A percentile compares a stretch with the other conserved stretches of the same genome.
These are phyloP conservation scores for Pachymerium ferrugineum DNA, from an alignment of 2,888 invertebrate genomes.

Conservation along the genomic window DNA sequence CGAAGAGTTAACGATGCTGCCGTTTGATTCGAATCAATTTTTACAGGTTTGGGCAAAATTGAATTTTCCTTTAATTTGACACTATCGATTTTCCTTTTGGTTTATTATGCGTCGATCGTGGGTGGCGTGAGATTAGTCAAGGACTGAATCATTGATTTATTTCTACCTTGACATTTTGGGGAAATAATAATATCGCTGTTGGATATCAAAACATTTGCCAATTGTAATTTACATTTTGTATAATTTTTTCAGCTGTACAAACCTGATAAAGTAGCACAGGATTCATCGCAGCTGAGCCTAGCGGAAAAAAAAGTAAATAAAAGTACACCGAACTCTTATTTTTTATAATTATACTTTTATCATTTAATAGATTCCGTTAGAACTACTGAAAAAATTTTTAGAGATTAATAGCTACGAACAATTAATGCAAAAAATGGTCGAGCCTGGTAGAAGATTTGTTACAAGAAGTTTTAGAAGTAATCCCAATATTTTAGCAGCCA, in stretches of 20 bases:
- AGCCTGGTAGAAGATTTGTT: conserved; percentile 33
- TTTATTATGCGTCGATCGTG: neutral
- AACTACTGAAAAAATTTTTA: conserved; percentile 31
- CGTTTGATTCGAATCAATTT: neutral
- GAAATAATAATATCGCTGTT: too few species aligned
- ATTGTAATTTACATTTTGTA: too few species aligned
- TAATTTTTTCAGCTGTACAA: neutral
- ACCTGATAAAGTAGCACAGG: neutral
- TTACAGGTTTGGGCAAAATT: neutral
- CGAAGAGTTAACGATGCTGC: neutral
- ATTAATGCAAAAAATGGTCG: conserved; percentile 34
- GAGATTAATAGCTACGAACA: conserved; percentile 34
- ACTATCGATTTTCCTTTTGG: too few species aligned
- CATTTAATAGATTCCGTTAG: conserved; percentile 33
- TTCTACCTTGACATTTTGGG: conserved; percentile 18
- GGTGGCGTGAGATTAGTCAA: conserved; percentile 1
- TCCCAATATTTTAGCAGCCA: conserved; percentile 17
- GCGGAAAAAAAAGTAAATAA: conserved; percentile 6
- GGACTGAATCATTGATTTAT: conserved; percentile 25
- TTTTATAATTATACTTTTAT: neutral
- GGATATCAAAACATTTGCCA: too few species aligned
- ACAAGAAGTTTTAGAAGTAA: conserved; percentile 33
- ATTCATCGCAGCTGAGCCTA: neutral
- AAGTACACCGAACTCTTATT: neutral
- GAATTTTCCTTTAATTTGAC: neutral